Percentiles rank a stretch among this genome's conserved stretches.
Conservation (phyloP, 2,113 vertebrate species). For the Nestor notabilis region DNA sequence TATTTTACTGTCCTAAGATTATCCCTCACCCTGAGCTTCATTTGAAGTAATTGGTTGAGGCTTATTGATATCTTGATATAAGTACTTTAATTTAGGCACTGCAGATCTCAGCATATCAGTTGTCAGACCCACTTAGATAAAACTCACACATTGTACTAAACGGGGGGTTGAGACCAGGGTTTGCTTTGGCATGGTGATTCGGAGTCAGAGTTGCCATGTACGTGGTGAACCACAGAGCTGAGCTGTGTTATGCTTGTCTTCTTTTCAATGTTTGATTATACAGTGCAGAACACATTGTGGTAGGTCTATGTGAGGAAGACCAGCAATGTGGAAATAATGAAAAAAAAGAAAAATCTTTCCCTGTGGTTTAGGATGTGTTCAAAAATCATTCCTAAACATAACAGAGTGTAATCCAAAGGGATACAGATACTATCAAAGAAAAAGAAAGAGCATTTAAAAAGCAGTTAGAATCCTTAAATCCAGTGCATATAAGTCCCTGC, state of each 20-base stretch:
- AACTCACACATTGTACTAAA: background rate
- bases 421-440: background rate
- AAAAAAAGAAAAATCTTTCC: rapidly evolving
- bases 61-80: background rate
- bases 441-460: background rate
- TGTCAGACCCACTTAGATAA: background rate
- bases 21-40: background rate
- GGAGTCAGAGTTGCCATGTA: background rate
- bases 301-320: background rate
- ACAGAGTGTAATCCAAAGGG: background rate
- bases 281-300: background rate
- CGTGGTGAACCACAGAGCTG: background rate
- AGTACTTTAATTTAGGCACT: background rate
- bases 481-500: background rate
- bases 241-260: background rate
- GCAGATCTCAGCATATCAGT: background rate
- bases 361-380: background rate
- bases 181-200: background rate
- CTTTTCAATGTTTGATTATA: background rate
- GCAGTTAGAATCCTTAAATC: background rate
- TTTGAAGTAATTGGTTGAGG: background rate
- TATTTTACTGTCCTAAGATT: background rate
- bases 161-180: background rate
- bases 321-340: background rate
- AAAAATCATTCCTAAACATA: background rate